phyloP scores from a whole-genome alignment of 2,888 invertebrate species.

The Agrochola lychnidis region DNA sequence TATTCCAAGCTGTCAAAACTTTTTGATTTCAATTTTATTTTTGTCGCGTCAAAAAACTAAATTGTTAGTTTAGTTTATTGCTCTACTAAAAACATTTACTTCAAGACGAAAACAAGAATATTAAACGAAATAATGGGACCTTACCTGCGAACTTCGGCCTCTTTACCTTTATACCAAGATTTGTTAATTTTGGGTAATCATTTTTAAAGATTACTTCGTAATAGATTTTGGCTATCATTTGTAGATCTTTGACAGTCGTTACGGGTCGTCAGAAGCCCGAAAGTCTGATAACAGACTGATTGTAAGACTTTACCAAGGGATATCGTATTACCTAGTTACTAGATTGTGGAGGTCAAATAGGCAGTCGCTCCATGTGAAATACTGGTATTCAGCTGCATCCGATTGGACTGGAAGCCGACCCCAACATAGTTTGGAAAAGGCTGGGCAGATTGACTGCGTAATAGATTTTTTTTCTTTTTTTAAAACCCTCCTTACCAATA shows the following conservation, averaged over 20 bases:
- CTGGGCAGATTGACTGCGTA: too few species aligned
- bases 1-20: conserved; percentile 11
- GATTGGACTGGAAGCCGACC: too few species aligned
- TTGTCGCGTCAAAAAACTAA: neutral
- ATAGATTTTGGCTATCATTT: neutral
- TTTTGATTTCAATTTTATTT: conserved; percentile 16
- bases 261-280: too few species aligned
- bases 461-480: too few species aligned
- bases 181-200: conserved; percentile 19
- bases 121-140: conserved; percentile 30
- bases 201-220: neutral
- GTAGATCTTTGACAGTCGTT: too few species aligned
- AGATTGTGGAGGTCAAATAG: too few species aligned
- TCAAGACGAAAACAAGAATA: conserved; percentile 34
- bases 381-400: too few species aligned
- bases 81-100: conserved; percentile 38
- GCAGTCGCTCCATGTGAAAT: too few species aligned
- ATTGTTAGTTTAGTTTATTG: conserved; percentile 42
- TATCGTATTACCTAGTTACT: too few species aligned
- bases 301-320: too few species aligned
- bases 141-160: conserved; percentile 26
- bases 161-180: neutral
- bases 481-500: neutral
- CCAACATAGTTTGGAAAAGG: too few species aligned
- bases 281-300: too few species aligned